A percentile compares a stretch with the other conserved stretches of the same genome.
Evolutionary conservation across 2,888 invertebrate genomes (phyloP).

Genomic region (Phaonia tiefii): DNA sequence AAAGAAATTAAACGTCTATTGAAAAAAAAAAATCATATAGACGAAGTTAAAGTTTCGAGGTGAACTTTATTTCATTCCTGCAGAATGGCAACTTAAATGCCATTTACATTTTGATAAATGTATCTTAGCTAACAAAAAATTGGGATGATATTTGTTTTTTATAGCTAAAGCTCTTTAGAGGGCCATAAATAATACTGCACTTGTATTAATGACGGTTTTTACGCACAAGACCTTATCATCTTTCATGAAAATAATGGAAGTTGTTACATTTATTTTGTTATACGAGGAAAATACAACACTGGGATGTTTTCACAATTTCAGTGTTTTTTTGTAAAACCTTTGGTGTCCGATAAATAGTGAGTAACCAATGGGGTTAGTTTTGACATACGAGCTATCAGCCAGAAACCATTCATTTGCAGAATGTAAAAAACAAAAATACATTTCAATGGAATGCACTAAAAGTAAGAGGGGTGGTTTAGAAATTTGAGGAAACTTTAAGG

Average conservation of each 20-base stretch:
- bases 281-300: too few species aligned
- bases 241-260: background rate
- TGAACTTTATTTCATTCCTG: too few species aligned
- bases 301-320: background rate
- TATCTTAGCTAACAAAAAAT: slow-evolving; percentile 53
- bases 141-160: too few species aligned
- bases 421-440: background rate
- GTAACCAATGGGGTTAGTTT: background rate
- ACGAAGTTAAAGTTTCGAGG: too few species aligned
- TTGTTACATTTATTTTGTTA: too few species aligned
- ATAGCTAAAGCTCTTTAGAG: slow-evolving; percentile 57
- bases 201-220: slow-evolving; percentile 60
- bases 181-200: slow-evolving; percentile 61
- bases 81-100: background rate
- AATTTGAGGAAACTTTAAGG: background rate
- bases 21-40: too few species aligned
- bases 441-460: background rate
- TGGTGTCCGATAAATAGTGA: slow-evolving; percentile 59
- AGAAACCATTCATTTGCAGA: background rate
- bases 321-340: slow-evolving; percentile 45
- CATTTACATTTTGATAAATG: slow-evolving; percentile 55
- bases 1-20: too few species aligned
- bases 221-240: slow-evolving; percentile 46
- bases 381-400: too few species aligned
- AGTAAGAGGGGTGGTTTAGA: background rate